A percentile compares a stretch with the other conserved stretches of the same genome.
These are phyloP conservation scores for Apis dorsata DNA, from an alignment of 1,140 invertebrate species.

Conservation along the genomic window DNA sequence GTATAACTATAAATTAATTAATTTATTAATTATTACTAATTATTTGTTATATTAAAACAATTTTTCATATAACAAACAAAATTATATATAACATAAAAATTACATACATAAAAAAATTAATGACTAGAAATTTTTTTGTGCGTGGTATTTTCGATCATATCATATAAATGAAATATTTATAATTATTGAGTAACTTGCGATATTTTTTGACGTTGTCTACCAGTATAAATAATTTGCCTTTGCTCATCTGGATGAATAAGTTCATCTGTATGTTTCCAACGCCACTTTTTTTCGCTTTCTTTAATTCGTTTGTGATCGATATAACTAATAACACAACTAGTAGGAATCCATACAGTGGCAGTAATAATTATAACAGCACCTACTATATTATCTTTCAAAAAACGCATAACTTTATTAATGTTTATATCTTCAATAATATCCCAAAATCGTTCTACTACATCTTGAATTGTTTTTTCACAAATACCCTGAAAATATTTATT, in stretches of 20 bases:
- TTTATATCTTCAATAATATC: conserved; percentile 98
- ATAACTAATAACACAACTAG: conserved; percentile 90
- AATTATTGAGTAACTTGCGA: conserved; percentile 67
- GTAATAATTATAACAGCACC: conserved; percentile 94
- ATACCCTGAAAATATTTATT: conserved; percentile 84
- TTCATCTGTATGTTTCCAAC: conserved; percentile 78
- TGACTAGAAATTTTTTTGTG: conserved; percentile 52
- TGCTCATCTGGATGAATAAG: conserved; percentile 78
- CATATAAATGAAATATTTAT: conserved; percentile 40
- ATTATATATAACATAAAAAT: not conserved
- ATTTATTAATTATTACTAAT: too few relatives aligned
- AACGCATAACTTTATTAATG: conserved; percentile 93
- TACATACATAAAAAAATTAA: not conserved
- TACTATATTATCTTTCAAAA: conserved; percentile 93
- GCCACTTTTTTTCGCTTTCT: conserved; percentile 78
- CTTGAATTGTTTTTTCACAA: conserved; percentile 96
- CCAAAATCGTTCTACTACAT: conserved; percentile 97
- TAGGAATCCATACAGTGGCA: conserved; percentile 95
- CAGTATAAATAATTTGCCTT: conserved; percentile 75
- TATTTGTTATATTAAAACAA: not conserved
- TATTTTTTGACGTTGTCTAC: conserved; percentile 70
- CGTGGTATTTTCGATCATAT: not conserved
- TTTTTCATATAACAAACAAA: conserved; percentile 19
- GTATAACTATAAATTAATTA: conserved; percentile 7
- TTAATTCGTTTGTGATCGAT: conserved; percentile 85